Base-by-base conservation (phyloP, 2,113 vertebrate genomes). In the Ptilorrhoa leucosticta region DNA sequence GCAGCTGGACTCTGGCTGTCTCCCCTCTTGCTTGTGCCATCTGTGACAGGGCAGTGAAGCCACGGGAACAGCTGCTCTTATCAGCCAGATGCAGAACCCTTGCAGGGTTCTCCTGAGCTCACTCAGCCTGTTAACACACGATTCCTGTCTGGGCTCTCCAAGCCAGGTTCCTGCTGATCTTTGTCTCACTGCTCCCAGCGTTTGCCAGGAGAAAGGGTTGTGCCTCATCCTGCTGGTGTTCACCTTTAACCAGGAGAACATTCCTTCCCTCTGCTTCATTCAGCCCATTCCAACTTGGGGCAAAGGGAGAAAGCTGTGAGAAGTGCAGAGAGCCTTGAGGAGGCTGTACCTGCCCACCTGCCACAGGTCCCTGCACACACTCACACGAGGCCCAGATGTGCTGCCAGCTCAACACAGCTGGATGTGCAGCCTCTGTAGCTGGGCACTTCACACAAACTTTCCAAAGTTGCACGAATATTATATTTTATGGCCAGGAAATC, bases 401-500 rank as follows among this genome's bases (percentile, higher is more conserved):
- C 53, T 89, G 45, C 73, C 77, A 82, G 14, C 51, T 31, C 33
- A 37, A 23, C 47, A 54, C 27, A 76, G 83, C 61, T 90, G 93
- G 40, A 80, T 51, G 58, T 12, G 51, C 60, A 64, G 66, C 56
- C 88, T 63, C 71, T 1, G 1, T 7, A 57, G 68, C 76, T 75
- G 93, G 85, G 85, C 82, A 88, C 64, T 83, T 33, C 24, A 77
- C 48, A 81, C 37, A 22, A 42, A 20, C 82, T 71, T 91, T 76
- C 66, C 63, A 35, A 90, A 89, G 56, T 10, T 94, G 88, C 68
- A 90, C 3, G 22, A 95, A 90, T 91, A 87, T 58, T 20, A 83
- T 90, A 68, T 68, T 68, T 93, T 89, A 92, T 69, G 88, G 76
- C 40, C 60, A 84, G 85, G 72, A 86, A 93, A 64, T 50, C 88